Conservation (phyloP, 1,140 invertebrate species). For the Dinoponera quadriceps region DNA sequence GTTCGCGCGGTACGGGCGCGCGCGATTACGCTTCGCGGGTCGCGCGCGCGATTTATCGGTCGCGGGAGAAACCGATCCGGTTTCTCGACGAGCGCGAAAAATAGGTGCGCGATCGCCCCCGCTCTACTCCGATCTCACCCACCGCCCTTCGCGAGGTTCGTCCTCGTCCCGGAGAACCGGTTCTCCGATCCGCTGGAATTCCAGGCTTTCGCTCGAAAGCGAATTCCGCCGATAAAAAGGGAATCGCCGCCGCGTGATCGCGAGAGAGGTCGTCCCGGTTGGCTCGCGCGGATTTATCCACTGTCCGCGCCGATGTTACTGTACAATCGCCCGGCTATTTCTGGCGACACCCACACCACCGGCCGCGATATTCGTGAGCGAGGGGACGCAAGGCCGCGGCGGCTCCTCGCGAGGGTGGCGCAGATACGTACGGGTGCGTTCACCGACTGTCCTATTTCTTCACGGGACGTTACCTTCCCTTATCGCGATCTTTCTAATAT, state of each 20-base stretch:
- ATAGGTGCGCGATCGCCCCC: constrained; percentile 7
- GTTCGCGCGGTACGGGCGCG: neutral
- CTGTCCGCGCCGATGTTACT: constrained; percentile 16
- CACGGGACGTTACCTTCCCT: neutral
- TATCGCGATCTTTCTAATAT: neutral
- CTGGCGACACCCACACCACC: constrained; percentile 33
- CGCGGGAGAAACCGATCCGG: constrained; percentile 33
- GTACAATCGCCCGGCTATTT: constrained; percentile 56
- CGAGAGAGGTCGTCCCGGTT: constrained; percentile 26
- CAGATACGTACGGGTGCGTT: neutral
- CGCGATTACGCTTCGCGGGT: constrained; percentile 37
- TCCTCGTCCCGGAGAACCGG: constrained; percentile 46
- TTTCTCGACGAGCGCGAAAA: neutral
- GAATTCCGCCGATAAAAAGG: constrained; percentile 58
- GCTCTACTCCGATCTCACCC: too few relatives aligned
- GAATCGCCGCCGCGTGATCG: constrained; percentile 21
- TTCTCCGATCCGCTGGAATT: constrained; percentile 47
- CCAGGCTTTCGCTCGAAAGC: constrained; percentile 58
- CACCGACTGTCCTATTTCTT: constrained; percentile 2
- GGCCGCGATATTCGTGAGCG: neutral
- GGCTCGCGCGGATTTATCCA: constrained; percentile 10
- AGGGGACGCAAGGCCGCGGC: constrained; percentile 30
- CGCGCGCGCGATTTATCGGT: constrained; percentile 40
- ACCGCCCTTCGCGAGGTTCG: constrained; percentile 19
- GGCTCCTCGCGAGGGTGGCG: constrained; percentile 4